phyloP scores from a whole-genome alignment of 2,113 vertebrate genomes.

The Saccopteryx bilineata region DNA sequence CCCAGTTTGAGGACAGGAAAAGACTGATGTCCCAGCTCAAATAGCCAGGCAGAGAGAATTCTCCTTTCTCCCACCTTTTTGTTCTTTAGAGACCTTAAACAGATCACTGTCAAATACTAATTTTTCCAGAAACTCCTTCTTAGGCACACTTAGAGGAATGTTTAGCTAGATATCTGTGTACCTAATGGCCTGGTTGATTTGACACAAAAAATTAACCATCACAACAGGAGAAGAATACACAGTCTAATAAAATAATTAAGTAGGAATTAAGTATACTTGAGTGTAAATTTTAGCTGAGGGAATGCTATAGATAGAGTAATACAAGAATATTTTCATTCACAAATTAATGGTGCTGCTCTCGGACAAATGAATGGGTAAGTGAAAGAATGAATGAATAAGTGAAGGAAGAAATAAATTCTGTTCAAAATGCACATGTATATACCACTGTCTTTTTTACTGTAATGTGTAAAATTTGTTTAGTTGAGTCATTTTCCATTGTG shows the following conservation, averaged over 20 bases:
- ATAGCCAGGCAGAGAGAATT: not conserved
- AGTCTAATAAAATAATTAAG: not conserved
- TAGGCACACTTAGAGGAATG: not conserved
- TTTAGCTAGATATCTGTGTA: not conserved
- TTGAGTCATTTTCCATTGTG: not conserved
- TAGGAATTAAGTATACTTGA: not conserved
- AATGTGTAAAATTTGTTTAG: not conserved
- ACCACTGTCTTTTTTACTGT: not conserved
- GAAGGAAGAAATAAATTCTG: slow-evolving; percentile 28
- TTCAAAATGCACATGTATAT: not conserved
- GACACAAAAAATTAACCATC: not conserved
- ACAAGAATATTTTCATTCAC: slow-evolving; percentile 6
- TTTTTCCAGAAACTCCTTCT: not conserved
- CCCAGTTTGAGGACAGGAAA: not conserved
- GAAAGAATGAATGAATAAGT: not conserved
- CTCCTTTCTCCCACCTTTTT: not conserved
- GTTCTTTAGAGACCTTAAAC: not conserved
- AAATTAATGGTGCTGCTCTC: not conserved
- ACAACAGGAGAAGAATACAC: not conserved
- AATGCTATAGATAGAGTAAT: not conserved
- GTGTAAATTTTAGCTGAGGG: not conserved
- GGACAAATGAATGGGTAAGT: not conserved
- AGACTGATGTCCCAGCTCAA: not conserved
- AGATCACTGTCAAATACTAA: not conserved
- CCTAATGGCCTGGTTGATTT: not conserved